A percentile compares a stretch with the other conserved stretches of the same genome.
phyloP scores from a whole-genome alignment of 2,888 invertebrate genomes.

The Phania funesta region DNA sequence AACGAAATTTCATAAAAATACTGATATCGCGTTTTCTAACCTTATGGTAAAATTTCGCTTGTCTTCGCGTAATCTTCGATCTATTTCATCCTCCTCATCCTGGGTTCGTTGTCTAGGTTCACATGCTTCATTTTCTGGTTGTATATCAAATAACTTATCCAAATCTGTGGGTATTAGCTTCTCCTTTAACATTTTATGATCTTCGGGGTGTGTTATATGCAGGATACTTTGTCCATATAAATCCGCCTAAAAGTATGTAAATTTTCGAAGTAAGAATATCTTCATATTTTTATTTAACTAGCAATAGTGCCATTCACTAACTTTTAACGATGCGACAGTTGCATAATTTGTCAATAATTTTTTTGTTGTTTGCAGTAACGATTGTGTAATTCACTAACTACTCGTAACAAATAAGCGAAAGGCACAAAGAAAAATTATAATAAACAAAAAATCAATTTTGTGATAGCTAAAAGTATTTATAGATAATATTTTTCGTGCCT shows the following conservation, averaged over 20 bases:
- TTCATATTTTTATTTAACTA: background rate
- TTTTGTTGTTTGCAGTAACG: too few relatives aligned
- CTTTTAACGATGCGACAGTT: too few relatives aligned
- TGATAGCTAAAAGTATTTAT: too few relatives aligned
- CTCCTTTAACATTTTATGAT: conserved; percentile 87
- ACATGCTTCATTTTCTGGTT: conserved; percentile 82
- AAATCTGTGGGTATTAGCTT: conserved; percentile 83
- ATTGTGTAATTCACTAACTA: too few relatives aligned
- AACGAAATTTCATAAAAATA: background rate
- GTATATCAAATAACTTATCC: conserved; percentile 79
- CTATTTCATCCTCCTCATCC: conserved; percentile 78
- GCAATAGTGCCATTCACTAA: too few relatives aligned
- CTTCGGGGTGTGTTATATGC: conserved; percentile 89
- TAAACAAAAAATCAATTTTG: too few relatives aligned
- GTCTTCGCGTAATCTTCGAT: conserved; percentile 79
- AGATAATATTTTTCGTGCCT: too few relatives aligned
- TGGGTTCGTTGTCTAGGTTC: conserved; percentile 81
- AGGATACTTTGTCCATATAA: conserved; percentile 90
- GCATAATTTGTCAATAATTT: too few relatives aligned
- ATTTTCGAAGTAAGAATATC: background rate
- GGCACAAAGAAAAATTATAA: too few relatives aligned
- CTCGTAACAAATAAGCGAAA: too few relatives aligned
- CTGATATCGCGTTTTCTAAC: conserved; percentile 57
- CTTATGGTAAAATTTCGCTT: conserved; percentile 83
- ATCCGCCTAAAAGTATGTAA: conserved; percentile 84